These are phyloP conservation scores for Ormyrus rosae DNA, from an alignment of 2,888 invertebrate species.

Conservation along the genomic window DNA sequence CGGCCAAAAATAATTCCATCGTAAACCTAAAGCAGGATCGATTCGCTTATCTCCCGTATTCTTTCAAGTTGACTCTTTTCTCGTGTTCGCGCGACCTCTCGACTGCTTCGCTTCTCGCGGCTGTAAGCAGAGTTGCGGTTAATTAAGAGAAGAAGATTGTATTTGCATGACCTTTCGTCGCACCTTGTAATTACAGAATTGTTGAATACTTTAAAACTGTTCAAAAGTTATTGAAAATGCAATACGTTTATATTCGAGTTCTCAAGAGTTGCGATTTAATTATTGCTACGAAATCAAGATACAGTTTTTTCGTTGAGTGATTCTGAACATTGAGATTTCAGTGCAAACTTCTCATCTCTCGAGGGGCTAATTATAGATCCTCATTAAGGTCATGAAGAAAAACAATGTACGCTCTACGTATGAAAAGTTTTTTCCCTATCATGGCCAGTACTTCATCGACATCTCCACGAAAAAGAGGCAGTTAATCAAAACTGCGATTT, in stretches of 20 bases:
- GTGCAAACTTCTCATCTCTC: slow-evolving; percentile 8
- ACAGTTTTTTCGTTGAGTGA: neutral
- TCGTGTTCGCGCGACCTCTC: neutral
- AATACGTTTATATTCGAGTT: too few relatives aligned
- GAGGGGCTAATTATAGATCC: slow-evolving; percentile 48
- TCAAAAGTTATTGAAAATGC: too few relatives aligned
- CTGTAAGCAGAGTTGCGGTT: neutral
- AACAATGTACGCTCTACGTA: slow-evolving; percentile 32
- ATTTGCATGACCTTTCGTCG: neutral
- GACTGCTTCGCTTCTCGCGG: neutral
- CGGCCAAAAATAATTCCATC: slow-evolving; percentile 51
- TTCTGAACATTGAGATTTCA: neutral
- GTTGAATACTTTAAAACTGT: too few relatives aligned
- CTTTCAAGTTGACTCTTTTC: neutral
- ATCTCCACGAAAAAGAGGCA: neutral
- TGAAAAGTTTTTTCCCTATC: slow-evolving; percentile 9
- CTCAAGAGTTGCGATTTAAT: too few relatives aligned
- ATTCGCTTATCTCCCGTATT: neutral
- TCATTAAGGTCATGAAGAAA: slow-evolving; percentile 50
- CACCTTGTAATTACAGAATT: neutral
- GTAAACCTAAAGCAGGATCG: slow-evolving; percentile 14
- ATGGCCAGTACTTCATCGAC: slow-evolving; percentile 20
- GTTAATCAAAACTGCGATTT: neutral
- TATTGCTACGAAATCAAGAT: too few relatives aligned
- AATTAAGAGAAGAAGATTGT: slow-evolving; percentile 21